Evolutionary conservation across 2,113 vertebrate genomes (phyloP), one percentile per base, ranked within the genome.

Genomic region (Toxostoma redivivum): DNA sequence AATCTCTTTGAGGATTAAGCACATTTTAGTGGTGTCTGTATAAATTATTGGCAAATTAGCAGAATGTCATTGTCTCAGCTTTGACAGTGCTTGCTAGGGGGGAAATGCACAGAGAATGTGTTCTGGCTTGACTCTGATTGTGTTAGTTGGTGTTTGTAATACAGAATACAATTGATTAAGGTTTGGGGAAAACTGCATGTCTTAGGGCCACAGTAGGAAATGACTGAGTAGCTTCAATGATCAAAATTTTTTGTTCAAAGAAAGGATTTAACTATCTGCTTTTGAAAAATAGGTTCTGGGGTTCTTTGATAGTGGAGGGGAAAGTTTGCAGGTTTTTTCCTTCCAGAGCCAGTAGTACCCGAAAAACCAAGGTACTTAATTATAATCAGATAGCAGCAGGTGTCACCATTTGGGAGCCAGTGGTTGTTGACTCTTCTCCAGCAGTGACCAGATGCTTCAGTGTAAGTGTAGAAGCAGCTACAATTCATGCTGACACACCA

Each of bases 1-100:
- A 84, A 91, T 96, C 79, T 85, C 91, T 96, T 94, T 61, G 86
- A 94, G 95, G 91, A 96, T 97, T 97, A 98, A 97, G 90, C 76
- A 83, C 74, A 80, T 96, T 97, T 97, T 65, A 74, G 38, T 91
- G 65, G 51, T 86, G 76, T 92, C 93, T 76, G 42, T 90, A 64
- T 96, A 97, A 92, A 96, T 95, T 93, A 90, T 86, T 56, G 60
- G 64, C 85, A 96, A 92, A 96, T 93, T 88, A 94, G 72, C 76
- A 71, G 44, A 83, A 86, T 4, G 2, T 81, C 77, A 58, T 88
- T 91, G 79, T 81, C 60, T 93, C 69, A 86, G 64, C 45, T 74
- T 72, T 96, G 85, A 86, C 45, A 66, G 47, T 64, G 25, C 57
- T 90, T 92, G 88, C 80, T 86, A 10, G 40, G 56, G 65, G 85